Evolutionary conservation across 53 echinoderm and acorn worm genomes (phyloP).

Genomic region (Astropecten irregularis): DNA sequence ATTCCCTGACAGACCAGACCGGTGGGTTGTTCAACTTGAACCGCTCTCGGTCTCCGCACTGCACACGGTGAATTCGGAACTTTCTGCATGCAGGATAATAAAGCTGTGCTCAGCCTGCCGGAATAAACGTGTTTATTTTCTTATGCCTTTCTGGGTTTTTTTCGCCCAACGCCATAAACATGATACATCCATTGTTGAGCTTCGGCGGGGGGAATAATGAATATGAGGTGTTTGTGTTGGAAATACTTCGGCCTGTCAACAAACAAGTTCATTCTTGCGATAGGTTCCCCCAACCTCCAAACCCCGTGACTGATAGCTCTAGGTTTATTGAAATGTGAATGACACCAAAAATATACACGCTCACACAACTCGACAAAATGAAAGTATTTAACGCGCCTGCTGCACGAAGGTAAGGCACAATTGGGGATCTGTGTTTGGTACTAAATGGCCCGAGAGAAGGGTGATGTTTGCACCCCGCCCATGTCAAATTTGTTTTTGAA

Average conservation of each 20-base stretch:
- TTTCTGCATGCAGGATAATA: too few relatives aligned
- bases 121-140: slow-evolving; percentile 57
- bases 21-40: too few relatives aligned
- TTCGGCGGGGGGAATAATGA: background rate
- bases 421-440: too few relatives aligned
- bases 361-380: slow-evolving; percentile 1
- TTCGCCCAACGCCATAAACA: slow-evolving; percentile 16
- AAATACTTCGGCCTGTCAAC: slow-evolving; percentile 33
- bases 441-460: too few relatives aligned
- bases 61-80: too few relatives aligned
- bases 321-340: slow-evolving; percentile 33
- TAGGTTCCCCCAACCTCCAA: background rate
- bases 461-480: too few relatives aligned
- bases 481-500: too few relatives aligned
- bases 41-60: too few relatives aligned
- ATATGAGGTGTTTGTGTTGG: slow-evolving; percentile 36
- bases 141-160: slow-evolving; percentile 23
- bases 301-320: slow-evolving; percentile 24
- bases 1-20: too few relatives aligned
- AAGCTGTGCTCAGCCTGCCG: slow-evolving; percentile 23
- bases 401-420: background rate
- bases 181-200: slow-evolving; percentile 43
- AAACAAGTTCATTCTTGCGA: slow-evolving; percentile 38
- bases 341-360: too few relatives aligned
- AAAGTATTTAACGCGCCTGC: slow-evolving; percentile 27